Evolutionary conservation across 1,140 invertebrate genomes (phyloP).

Genomic region (Linepithema humile): DNA sequence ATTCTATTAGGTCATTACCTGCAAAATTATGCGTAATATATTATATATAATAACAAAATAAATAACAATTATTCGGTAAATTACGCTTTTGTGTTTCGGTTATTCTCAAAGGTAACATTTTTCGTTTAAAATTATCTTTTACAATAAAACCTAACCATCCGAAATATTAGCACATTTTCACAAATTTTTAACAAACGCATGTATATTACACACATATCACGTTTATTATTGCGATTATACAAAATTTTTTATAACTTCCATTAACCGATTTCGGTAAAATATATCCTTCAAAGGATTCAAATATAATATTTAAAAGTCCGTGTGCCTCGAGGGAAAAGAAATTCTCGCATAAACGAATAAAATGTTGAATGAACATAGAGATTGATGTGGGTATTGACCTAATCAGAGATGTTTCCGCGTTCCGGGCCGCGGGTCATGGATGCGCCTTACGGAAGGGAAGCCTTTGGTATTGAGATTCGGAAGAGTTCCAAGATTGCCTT

Average conservation of each 20-base stretch:
- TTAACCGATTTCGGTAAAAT: not conserved
- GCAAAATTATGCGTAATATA: not conserved
- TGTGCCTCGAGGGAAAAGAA: not conserved
- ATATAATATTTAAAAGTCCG: not conserved
- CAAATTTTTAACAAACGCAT: no score
- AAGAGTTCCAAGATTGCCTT: slow-evolving; percentile 13
- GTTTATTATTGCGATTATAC: not conserved
- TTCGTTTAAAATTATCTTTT: not conserved
- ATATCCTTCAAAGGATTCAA: no score
- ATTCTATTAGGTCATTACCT: slow-evolving; percentile 8
- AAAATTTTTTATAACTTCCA: not conserved
- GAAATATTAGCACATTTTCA: not conserved
- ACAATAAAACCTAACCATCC: not conserved
- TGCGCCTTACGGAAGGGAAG: not conserved
- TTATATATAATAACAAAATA: slow-evolving; percentile 33
- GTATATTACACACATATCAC: not conserved
- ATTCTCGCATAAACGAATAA: not conserved
- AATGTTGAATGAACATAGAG: slow-evolving; percentile 5
- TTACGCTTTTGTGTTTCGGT: not conserved
- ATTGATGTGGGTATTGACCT: slow-evolving; percentile 27
- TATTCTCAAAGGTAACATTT: not conserved
- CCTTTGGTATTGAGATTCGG: slow-evolving; percentile 50
- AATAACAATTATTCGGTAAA: not conserved
- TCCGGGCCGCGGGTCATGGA: not conserved
- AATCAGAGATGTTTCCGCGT: not conserved